Conservation (phyloP, 2,888 invertebrate species). For the Ectemnius cavifrons region DNA sequence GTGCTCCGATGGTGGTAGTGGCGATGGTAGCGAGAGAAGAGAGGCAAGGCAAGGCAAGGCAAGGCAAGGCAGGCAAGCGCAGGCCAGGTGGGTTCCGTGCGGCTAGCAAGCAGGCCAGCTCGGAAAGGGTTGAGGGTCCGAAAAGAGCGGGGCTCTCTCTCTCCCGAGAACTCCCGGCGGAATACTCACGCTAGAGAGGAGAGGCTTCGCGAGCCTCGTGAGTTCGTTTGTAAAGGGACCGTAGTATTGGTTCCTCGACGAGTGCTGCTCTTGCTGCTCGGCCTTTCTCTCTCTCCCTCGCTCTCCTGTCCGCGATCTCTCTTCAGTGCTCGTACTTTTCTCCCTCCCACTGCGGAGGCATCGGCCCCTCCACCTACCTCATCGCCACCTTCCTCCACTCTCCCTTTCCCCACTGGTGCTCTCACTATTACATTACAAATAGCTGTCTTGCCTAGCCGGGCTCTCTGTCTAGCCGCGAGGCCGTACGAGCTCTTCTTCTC, state of each 20-base stretch:
- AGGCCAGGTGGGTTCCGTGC: conserved; percentile 59
- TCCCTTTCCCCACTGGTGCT: conserved; percentile 69
- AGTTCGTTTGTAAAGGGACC: conserved; percentile 63
- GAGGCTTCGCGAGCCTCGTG: conserved; percentile 51
- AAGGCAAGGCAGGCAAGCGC: conserved; percentile 40
- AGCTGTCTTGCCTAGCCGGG: conserved; percentile 69
- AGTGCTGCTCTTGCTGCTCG: conserved; percentile 52
- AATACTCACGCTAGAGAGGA: conserved; percentile 50
- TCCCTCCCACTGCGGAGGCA: conserved; percentile 38
- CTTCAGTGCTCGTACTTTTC: conserved; percentile 49
- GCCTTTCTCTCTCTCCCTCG: conserved; percentile 43
- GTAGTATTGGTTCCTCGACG: conserved; percentile 60
- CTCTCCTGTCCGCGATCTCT: conserved; percentile 40
- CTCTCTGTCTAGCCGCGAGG: conserved; percentile 7
- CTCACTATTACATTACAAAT: conserved; percentile 73
- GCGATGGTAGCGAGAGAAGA: no score
- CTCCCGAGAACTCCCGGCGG: conserved; percentile 73
- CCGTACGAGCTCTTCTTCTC: conserved; percentile 57
- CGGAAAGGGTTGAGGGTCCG: conserved; percentile 62
- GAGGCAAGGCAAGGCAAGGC: background rate
- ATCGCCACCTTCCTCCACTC: conserved; percentile 55
- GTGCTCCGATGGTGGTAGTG: conserved; percentile 10
- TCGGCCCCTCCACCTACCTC: conserved; percentile 52
- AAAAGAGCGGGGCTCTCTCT: conserved; percentile 72
- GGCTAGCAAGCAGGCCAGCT: conserved; percentile 36